Conservation (phyloP, 2,888 invertebrate genomes). For the Dione vanillae region DNA sequence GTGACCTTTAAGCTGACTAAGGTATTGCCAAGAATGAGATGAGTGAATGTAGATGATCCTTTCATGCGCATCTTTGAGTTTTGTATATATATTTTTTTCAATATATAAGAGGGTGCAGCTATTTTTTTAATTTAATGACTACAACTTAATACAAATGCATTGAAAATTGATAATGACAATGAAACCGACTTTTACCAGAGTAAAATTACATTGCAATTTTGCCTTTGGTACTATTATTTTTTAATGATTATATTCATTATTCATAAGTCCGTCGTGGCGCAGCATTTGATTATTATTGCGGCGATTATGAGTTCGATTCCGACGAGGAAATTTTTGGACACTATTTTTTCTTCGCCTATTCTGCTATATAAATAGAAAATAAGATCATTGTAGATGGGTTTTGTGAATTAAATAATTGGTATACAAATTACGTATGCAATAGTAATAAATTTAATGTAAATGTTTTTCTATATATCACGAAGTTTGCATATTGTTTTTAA, state of each 20-base stretch:
- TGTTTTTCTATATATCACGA: constrained; percentile 42
- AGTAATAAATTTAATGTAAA: constrained; percentile 8
- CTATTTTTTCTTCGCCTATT: no score
- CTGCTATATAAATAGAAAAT: no score
- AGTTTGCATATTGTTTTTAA: constrained; percentile 21
- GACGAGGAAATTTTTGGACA: no score
- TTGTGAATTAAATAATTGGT: not conserved
- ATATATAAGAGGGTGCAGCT: not conserved
- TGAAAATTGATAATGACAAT: no score
- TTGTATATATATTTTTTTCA: not conserved
- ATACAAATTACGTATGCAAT: not conserved
- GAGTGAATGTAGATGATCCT: constrained; percentile 41
- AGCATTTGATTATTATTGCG: no score
- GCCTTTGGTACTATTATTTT: no score
- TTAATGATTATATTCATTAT: no score
- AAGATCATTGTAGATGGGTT: no score
- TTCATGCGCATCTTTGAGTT: constrained; percentile 14
- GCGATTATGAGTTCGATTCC: no score
- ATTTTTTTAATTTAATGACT: not conserved
- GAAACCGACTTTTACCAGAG: no score
- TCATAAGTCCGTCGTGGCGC: no score
- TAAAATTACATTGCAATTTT: no score
- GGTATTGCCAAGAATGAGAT: constrained; percentile 57
- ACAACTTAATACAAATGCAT: not conserved
- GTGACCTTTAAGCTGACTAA: constrained; percentile 74